A percentile compares a stretch with the other conserved stretches of the same genome.
phyloP scores from a whole-genome alignment of 2,888 invertebrate species.

The Dolichomitus sp. region DNA sequence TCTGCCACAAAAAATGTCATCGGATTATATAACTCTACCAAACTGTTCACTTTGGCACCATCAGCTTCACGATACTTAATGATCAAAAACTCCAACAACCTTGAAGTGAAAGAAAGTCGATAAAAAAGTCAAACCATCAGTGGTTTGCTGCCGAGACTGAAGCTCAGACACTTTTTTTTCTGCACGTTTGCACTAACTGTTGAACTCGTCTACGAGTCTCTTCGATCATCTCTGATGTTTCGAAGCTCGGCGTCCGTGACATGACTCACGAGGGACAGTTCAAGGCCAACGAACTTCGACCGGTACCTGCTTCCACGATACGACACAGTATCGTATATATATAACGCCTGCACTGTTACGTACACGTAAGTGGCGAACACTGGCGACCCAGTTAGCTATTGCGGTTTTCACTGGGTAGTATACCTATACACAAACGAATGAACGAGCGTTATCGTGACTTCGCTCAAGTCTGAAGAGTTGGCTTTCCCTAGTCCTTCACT shows the following conservation, averaged over 20 bases:
- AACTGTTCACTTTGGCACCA: too few species aligned
- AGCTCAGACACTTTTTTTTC: slow-evolving; percentile 31
- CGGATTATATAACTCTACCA: too few species aligned
- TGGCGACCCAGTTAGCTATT: slow-evolving; percentile 39
- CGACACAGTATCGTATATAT: slow-evolving; percentile 10
- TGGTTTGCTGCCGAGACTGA: neutral
- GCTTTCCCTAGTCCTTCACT: neutral
- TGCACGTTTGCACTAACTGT: slow-evolving; percentile 39
- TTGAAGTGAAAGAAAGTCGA: neutral
- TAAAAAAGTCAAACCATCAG: neutral
- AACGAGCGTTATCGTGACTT: slow-evolving; percentile 32
- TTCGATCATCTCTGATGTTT: slow-evolving; percentile 50
- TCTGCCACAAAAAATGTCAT: too few species aligned
- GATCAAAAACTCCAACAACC: neutral
- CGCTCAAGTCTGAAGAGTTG: neutral
- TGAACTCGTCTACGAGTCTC: slow-evolving; percentile 32
- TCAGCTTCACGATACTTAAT: neutral
- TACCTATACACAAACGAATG: neutral
- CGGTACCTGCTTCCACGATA: slow-evolving; percentile 46
- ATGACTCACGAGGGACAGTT: slow-evolving; percentile 58
- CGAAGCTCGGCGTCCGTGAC: slow-evolving; percentile 66
- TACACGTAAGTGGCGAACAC: slow-evolving; percentile 58
- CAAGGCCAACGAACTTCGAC: slow-evolving; percentile 70
- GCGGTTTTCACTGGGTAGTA: neutral
- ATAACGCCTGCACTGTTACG: slow-evolving; percentile 49